These are phyloP conservation scores for Lophura nycthemera DNA, from an alignment of 2,113 vertebrate genomes.

Conservation along the genomic window DNA sequence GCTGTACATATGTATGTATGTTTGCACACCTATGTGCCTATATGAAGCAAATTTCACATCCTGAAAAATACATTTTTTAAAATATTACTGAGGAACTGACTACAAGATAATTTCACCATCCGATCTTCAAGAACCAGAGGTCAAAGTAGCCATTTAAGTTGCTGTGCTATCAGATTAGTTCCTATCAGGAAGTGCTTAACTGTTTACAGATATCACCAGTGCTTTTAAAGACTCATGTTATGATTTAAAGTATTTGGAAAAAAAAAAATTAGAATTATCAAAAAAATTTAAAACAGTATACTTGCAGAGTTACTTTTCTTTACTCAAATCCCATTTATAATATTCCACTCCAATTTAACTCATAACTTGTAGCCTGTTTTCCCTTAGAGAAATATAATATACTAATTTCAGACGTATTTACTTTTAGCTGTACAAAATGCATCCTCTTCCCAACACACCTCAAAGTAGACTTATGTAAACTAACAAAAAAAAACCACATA, in stretches of 20 bases:
- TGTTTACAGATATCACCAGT: not conserved
- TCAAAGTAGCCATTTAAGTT: constrained; percentile 8
- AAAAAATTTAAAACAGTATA: not conserved
- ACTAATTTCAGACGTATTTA: constrained; percentile 12
- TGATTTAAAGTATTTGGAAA: constrained; percentile 12
- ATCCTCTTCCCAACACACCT: not conserved
- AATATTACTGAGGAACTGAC: not conserved
- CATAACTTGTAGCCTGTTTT: not conserved
- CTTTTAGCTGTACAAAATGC: constrained; percentile 40
- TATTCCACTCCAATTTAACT: not conserved
- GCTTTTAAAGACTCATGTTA: not conserved
- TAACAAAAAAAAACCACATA: not conserved
- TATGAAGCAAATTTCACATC: not conserved
- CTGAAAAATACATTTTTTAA: not conserved
- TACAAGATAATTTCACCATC: not conserved
- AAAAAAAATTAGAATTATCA: constrained; percentile 1
- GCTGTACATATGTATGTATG: rapidly evolving
- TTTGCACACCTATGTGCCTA: not conserved
- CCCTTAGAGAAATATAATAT: constrained; percentile 12
- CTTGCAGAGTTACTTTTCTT: not conserved
- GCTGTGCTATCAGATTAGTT: not conserved
- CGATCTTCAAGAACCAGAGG: not conserved
- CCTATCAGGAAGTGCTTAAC: not conserved
- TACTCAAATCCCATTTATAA: constrained; percentile 32
- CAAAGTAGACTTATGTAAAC: not conserved